Conservation (phyloP, 2,888 invertebrate genomes). For the Brachypterus glaber region DNA sequence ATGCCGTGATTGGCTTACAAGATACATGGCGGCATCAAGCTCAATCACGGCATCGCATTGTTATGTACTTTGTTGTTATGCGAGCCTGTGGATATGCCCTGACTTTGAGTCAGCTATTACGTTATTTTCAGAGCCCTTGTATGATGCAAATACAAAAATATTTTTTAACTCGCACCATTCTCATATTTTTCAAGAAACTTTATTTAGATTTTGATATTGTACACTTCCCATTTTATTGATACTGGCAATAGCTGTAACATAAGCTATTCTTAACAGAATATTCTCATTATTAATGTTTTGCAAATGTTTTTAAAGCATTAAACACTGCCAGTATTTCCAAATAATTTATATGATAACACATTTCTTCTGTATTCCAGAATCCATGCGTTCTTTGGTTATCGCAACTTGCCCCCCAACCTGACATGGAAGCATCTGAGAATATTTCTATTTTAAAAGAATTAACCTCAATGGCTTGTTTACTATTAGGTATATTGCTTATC, state of each 20-base stretch:
- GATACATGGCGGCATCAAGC: no score
- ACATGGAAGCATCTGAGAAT: conserved; percentile 22
- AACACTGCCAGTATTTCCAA: conserved; percentile 15
- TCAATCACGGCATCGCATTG: neutral
- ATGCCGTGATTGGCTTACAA: no score
- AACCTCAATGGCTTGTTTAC: neutral
- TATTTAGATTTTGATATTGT: conserved; percentile 16
- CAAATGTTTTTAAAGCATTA: conserved; percentile 20
- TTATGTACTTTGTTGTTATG: no score
- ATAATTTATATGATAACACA: conserved; percentile 18
- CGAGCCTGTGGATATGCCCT: no score
- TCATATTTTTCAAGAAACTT: conserved; percentile 21
- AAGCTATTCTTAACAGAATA: conserved; percentile 20
- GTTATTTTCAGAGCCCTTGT: conserved; percentile 14
- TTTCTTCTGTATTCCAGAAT: conserved; percentile 16
- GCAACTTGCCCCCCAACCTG: conserved; percentile 21
- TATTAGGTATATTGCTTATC: conserved; percentile 2
- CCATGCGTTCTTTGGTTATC: conserved; percentile 14
- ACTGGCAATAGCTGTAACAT: conserved; percentile 13
- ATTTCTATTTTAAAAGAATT: conserved; percentile 18
- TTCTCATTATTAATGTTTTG: conserved; percentile 12
- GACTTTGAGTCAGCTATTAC: conserved; percentile 4
- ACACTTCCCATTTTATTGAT: no score
- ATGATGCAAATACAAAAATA: conserved; percentile 23
- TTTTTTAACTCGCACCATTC: conserved; percentile 18